Evolutionary conservation across 2,113 vertebrate species (phyloP).

Genomic region (Phodopus roborovskii): DNA sequence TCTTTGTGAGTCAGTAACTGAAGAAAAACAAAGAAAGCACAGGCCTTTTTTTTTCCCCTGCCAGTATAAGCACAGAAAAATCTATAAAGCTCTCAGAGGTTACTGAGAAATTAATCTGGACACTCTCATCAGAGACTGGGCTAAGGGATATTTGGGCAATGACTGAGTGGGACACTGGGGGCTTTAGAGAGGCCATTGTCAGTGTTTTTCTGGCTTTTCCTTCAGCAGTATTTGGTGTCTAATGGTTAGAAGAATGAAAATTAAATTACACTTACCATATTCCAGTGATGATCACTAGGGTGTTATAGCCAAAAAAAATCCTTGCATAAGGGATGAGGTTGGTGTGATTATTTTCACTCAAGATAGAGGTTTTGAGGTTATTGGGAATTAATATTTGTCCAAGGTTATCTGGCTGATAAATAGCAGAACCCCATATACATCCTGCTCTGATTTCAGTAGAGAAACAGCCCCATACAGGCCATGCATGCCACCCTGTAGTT

Average conservation of each 20-base stretch:
- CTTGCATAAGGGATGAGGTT: not conserved
- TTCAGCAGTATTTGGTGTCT: not conserved
- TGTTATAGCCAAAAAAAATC: not conserved
- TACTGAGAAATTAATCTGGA: constrained; percentile 59
- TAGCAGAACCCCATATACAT: not conserved
- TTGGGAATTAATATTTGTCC: not conserved
- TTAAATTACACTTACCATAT: not conserved
- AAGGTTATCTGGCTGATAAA: not conserved
- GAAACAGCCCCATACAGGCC: not conserved
- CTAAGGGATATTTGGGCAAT: constrained; percentile 32
- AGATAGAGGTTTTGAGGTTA: not conserved
- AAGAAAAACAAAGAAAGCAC: constrained; percentile 59
- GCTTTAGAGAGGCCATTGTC: not conserved
- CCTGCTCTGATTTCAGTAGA: not conserved
- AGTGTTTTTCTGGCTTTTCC: not conserved
- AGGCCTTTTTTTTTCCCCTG: constrained; percentile 72
- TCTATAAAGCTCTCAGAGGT: constrained; percentile 67
- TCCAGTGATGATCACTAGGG: not conserved
- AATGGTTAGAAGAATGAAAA: not conserved
- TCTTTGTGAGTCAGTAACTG: constrained; percentile 79
- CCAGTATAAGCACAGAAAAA: constrained; percentile 68
- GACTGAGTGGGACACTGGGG: not conserved
- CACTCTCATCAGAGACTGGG: constrained; percentile 4
- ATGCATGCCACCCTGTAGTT: no score
- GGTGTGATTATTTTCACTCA: not conserved